phyloP scores from a whole-genome alignment of 2,888 invertebrate species.

The Resseliella maxima region DNA sequence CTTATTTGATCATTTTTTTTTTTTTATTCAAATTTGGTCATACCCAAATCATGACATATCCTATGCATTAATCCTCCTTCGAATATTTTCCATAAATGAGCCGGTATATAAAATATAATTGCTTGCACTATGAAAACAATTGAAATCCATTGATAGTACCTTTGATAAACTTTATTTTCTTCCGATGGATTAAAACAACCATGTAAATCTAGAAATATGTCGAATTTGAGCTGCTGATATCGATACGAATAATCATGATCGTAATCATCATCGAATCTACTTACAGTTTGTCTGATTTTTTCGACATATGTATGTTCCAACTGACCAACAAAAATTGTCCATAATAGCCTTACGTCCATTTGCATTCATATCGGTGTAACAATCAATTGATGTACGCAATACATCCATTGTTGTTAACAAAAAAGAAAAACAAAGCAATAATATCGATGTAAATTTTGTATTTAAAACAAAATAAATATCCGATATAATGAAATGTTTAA shows the following conservation, averaged over 20 bases:
- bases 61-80: conserved; percentile 35
- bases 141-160: conserved; percentile 49
- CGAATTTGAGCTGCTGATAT: neutral
- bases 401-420: neutral
- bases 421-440: neutral
- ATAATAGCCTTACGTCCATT: conserved; percentile 16
- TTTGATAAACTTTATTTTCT: neutral
- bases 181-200: conserved; percentile 3
- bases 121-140: conserved; percentile 14
- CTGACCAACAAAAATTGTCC: conserved; percentile 32
- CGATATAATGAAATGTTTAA: neutral
- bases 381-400: conserved; percentile 32
- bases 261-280: neutral
- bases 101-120: neutral
- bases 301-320: conserved; percentile 16
- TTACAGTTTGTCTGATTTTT: conserved; percentile 20
- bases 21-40: neutral
- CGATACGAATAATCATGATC: neutral
- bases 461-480: neutral
- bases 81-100: conserved; percentile 25
- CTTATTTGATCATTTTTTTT: neutral
- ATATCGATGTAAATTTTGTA: neutral
- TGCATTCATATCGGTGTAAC: conserved; percentile 4
- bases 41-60: conserved; percentile 19
- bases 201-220: no score